Evolutionary conservation across 2,888 invertebrate species (phyloP), one percentile per base, ranked within the genome.

Genomic region (Acleris cristana): DNA sequence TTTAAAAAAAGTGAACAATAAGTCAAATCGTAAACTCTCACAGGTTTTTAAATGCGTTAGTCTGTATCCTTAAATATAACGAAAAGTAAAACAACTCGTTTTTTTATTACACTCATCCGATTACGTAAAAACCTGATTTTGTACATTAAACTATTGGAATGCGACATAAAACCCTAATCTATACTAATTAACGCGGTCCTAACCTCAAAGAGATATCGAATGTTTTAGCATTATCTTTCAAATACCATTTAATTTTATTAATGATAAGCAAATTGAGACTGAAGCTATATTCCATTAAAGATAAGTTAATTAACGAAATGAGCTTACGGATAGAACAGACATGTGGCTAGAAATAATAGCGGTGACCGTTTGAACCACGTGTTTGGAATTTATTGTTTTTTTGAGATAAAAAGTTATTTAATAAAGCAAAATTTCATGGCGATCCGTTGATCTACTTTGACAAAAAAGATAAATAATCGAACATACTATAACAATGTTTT

Each of bases 201-300:
- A 48, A 52, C 61, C 56, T 61, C 60, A 69, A 70, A 61, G 65
- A 49, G 63, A 62, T 54, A 60, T 56, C 59, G 19, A 21, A 61
- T 53, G 56, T 69, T 69, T 69, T 52, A 69, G 60, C 55, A 57
- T 72, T 70, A 72, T 68, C 70, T 65, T 26, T 10, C 21, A 19
- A 57, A 62, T 54, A 55, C 64, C 65, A 69, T 69, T 72, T 65
- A 68, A 69, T 67, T 72, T 72, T 69, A 70, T 26, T 34, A 40
- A 54, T 57, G 72, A 70, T 70, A 72, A 69, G 56, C 64, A 65
- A 64, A 59, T 69, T 63, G 55, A 45, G 34, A 51, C 60, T 63
- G 60, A 61, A 62, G 53, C 34, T 58, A 63, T 56, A 49, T 58
- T 2, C n/a, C 52, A 53, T 57, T 53, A 68, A 60, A 71, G 69